A percentile compares a stretch with the other conserved stretches of the same genome.
phyloP scores from a whole-genome alignment of 2,113 vertebrate genomes.

The Gymnocephalus cernua region DNA sequence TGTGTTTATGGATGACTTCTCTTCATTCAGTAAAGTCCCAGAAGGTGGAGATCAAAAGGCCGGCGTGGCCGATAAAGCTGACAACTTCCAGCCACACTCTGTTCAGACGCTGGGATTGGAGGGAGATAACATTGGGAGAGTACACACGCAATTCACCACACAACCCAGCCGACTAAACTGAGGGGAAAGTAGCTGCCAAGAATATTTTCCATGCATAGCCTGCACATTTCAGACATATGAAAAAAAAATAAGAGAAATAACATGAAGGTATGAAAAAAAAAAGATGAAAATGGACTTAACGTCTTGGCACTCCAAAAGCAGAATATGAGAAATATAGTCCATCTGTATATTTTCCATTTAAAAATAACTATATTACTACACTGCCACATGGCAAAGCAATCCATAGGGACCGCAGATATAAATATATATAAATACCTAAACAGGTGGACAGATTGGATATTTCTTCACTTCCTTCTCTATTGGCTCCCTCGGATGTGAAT shows the following conservation, averaged over 20 bases:
- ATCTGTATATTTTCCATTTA: conserved; percentile 41
- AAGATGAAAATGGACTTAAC: background rate
- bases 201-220: conserved; percentile 41
- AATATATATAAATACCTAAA: conserved; percentile 54
- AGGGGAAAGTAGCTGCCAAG: conserved; percentile 25
- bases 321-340: background rate
- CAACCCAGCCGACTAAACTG: background rate
- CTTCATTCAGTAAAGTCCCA: conserved; percentile 49
- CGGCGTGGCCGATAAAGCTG: conserved; percentile 62
- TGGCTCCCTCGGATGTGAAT: conserved; percentile 35
- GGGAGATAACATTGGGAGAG: conserved; percentile 48
- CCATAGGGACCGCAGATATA: conserved; percentile 21
- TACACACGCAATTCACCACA: conserved; percentile 23
- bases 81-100: conserved; percentile 55
- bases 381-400: conserved; percentile 13
- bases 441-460: conserved; percentile 43
- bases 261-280: background rate
- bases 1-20: conserved; percentile 49
- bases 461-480: conserved; percentile 15
- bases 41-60: conserved; percentile 58
- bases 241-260: conserved; percentile 8
- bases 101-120: conserved; percentile 4
- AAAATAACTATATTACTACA: conserved; percentile 24
- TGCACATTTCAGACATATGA: conserved; percentile 28
- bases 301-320: background rate